Base-by-base conservation (phyloP, 2,797 vertebrate genomes). In the Parauchenoglanis ngamensis region DNA sequence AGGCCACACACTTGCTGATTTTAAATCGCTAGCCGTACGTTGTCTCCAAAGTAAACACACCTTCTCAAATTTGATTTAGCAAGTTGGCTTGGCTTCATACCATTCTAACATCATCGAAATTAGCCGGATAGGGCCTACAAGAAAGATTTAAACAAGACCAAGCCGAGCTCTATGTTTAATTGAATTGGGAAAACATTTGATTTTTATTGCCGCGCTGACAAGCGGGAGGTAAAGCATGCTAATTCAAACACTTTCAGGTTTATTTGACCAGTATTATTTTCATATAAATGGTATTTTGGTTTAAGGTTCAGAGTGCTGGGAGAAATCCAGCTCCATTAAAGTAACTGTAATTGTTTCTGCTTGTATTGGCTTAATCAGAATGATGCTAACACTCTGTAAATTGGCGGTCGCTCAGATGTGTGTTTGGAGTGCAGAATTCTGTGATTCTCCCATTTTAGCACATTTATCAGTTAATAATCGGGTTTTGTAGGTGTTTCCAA, bases 31-130 rank as follows among this genome's bases (percentile, higher is more conserved):
- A 82, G 56, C 59, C 52, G 7, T 4, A 19, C 70, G 31, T 73
- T 52, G 56, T 61, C 82, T 90, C 85, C 89, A 87, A 88, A 87
- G 73, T 76, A 89, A 91, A 88, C 85, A 86, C 82, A 28, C 86
- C 57, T 63, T 56, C 49, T 57, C 19, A 7, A 57, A 61, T 87
- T 68, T 72, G 56, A n/a, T 87, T 49, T 44, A 87, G 80, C 80
- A 72, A 78, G 85, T 88, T 70, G 82, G 79, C 84, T 87, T 63
- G 88, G 83, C 87, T 76, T 59, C 21, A 0, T 73, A 86, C 65
- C 35, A 25, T 81, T 49, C 28, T 70, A 83, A 84, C 67, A 44
- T 70, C 54, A 57, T 81, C 73, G 63, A 81, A 90, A 76, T 88
- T 67, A 85, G 77, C 44, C 15, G 72, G 56, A 76, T 76, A 12